Base-by-base conservation (phyloP, 2,888 invertebrate species). In the Apodemia mormo region DNA sequence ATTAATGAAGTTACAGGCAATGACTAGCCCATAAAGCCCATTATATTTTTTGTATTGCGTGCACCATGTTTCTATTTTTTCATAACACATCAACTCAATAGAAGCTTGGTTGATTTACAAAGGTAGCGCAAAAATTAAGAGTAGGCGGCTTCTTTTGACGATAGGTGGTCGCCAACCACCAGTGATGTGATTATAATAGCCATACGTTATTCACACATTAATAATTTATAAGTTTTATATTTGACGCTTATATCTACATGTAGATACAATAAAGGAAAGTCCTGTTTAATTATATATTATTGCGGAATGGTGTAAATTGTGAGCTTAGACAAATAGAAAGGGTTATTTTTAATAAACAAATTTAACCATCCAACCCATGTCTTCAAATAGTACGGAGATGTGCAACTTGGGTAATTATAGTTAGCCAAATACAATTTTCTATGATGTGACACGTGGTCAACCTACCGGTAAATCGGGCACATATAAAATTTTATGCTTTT, bases 101-200 rank as follows among this genome's bases (percentile, higher is more conserved):
- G 87, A 83, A 83, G 80, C 30, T 79, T 81, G 82, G 82, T 79
- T 79, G 83, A 84, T 79, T 80, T 78, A 87, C 85, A 86, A 88
- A 87, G 82, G 85, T 85, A 81, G 84, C 88, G 92, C 92, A 90
- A 92, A 93, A 91, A 89, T 92, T 82, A 80, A 82, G 80, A 82
- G 80, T 78, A 75, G 85, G 85, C 92, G 91, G 92, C 85, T 78
- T 80, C 87, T 88, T 93, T 92, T 92, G 91, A 90, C 84, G 84
- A 84, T 89, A 92, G 93, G 92, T 92, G 92, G 92, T 90, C 92
- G 88, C 82, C 74, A 78, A 78, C 77, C 80, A 78, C 78, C 81
- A 81, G 78, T 91, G 90, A 93, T 91, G 90, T 89, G 90, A 89
- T 90, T 92, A 92, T 92, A 92, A 93, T 93, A 90, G 90, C 89